Evolutionary conservation across 2,797 vertebrate genomes (phyloP).

Genomic region (Alectoris magna): DNA sequence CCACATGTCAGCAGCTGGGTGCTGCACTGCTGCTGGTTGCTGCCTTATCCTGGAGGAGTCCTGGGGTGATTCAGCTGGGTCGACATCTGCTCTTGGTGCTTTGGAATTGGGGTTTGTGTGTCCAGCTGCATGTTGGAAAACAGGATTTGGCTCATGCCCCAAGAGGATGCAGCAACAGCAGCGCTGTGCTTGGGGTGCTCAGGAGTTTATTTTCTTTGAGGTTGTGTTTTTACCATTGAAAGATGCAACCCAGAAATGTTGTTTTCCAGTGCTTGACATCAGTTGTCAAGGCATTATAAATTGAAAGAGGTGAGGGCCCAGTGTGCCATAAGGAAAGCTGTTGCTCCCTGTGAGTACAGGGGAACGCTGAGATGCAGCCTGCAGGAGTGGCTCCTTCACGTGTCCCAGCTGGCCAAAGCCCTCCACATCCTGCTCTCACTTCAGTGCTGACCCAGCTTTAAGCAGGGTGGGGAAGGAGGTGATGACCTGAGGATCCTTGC

Average conservation of each 20-base stretch:
- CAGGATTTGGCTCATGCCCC: not conserved
- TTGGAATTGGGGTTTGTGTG: not conserved
- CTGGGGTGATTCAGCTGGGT: slow-evolving; percentile 31
- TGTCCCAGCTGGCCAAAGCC: not conserved
- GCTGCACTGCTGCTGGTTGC: slow-evolving; percentile 34
- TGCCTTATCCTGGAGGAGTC: slow-evolving; percentile 12
- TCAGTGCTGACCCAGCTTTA: not conserved
- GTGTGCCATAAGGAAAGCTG: not conserved
- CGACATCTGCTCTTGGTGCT: slow-evolving; percentile 24
- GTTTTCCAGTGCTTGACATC: not conserved
- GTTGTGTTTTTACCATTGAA: not conserved
- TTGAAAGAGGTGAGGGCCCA: not conserved
- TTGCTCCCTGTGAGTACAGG: rapidly evolving
- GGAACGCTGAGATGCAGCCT: not conserved
- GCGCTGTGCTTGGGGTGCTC: not conserved
- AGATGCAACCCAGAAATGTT: not conserved
- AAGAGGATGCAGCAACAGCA: not conserved
- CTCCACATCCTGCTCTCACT: not conserved
- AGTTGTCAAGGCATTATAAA: not conserved
- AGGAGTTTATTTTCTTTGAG: not conserved
- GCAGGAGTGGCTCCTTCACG: not conserved
- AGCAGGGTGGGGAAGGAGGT: not conserved
- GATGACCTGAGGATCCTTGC: not conserved
- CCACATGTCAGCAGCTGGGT: not conserved
- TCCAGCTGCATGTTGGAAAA: slow-evolving; percentile 28